Percentiles rank a stretch among this genome's conserved stretches.
Conservation (phyloP, 2,888 invertebrate species). For the Argyra leucocephala region DNA sequence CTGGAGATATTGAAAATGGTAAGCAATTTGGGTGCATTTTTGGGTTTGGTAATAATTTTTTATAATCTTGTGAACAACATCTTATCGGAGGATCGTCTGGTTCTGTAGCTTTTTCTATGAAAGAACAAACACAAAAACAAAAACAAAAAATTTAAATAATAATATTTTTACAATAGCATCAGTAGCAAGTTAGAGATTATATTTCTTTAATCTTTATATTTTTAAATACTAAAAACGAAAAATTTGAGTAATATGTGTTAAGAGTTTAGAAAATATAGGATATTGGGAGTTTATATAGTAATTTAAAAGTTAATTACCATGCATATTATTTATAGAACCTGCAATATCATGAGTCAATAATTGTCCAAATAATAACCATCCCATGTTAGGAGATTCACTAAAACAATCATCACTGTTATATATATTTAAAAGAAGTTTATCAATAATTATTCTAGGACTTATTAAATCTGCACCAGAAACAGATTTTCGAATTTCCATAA, state of each 20-base stretch:
- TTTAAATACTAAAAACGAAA: too few relatives aligned
- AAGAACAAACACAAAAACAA: too few relatives aligned
- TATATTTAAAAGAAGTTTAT: constrained; percentile 9
- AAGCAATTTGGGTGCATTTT: constrained; percentile 51
- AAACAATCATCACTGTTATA: neutral
- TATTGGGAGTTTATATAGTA: too few relatives aligned
- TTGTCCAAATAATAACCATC: constrained; percentile 17
- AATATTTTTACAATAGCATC: too few relatives aligned
- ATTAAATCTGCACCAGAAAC: constrained; percentile 9
- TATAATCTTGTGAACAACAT: constrained; percentile 20
- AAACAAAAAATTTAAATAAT: too few relatives aligned
- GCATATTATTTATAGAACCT: neutral
- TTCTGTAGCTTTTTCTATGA: neutral
- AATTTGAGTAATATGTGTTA: too few relatives aligned
- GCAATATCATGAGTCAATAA: constrained; percentile 17
- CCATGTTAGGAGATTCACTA: constrained; percentile 15
- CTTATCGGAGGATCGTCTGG: constrained; percentile 8
- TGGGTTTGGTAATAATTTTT: constrained; percentile 42
- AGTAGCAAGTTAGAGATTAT: neutral
- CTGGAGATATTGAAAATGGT: constrained; percentile 49
- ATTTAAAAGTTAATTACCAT: constrained; percentile 13
- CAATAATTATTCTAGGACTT: constrained; percentile 12
- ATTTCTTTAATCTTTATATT: neutral
- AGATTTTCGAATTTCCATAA: constrained; percentile 16
- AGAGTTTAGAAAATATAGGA: too few relatives aligned